A percentile compares a stretch with the other conserved stretches of the same genome.
Conservation (phyloP, 1,140 invertebrate species). For the Drosophila nigrodunni region DNA sequence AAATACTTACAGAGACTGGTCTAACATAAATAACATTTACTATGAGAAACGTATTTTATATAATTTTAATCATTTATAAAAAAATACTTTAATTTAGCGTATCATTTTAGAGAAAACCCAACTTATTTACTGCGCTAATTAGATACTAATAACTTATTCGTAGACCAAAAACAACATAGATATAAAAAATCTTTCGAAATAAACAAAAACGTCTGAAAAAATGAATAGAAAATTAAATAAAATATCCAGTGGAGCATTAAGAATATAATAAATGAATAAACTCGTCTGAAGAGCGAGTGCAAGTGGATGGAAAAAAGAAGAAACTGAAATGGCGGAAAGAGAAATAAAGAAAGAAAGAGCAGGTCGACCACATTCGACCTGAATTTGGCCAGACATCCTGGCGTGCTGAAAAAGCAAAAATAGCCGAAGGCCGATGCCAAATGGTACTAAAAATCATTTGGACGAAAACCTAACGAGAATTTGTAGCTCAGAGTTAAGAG, state of each 20-base stretch:
- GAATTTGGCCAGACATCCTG: slow-evolving; percentile 58
- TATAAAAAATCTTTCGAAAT: no score
- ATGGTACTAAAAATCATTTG: slow-evolving; percentile 54
- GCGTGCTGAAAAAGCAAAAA: slow-evolving; percentile 50
- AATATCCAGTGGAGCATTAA: slow-evolving; percentile 40
- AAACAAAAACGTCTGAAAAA: neutral
- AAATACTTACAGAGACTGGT: no score
- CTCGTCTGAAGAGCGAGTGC: neutral
- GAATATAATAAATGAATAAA: slow-evolving; percentile 60
- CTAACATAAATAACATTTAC: no score
- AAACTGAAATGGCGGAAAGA: no score
- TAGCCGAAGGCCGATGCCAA: slow-evolving; percentile 26
- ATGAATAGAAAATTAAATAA: slow-evolving; percentile 42
- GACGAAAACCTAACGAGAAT: slow-evolving; percentile 22
- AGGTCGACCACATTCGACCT: slow-evolving; percentile 35
- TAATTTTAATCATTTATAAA: no score
- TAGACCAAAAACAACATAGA: neutral
- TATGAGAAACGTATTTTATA: no score
- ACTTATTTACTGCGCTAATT: neutral
- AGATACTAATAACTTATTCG: neutral
- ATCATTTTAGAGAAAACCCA: neutral
- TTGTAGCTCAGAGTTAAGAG: slow-evolving; percentile 6
- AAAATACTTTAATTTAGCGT: neutral
- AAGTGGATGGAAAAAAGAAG: neutral
- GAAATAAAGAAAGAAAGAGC: neutral